Conservation (phyloP, 2,797 vertebrate species). For the Melanotaenia nigrans region DNA sequence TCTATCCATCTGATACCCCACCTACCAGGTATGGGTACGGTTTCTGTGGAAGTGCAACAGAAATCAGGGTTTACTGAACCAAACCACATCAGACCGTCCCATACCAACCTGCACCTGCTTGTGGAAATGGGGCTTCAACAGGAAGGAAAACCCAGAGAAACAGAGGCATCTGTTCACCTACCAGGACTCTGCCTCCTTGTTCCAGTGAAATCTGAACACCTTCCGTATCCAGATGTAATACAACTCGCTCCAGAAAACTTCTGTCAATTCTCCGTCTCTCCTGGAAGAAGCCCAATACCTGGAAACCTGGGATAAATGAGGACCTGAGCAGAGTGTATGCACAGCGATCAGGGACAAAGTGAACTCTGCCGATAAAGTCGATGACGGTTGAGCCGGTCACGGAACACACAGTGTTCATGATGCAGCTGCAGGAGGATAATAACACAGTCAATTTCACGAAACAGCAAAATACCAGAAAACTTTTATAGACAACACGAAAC, state of each 20-base stretch:
- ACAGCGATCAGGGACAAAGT: background rate
- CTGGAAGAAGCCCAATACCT: background rate
- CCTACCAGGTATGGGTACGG: too few relatives aligned
- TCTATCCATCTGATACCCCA: too few relatives aligned
- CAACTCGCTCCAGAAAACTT: background rate
- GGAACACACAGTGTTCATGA: background rate
- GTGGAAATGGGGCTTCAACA: too few relatives aligned
- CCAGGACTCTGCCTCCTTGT: slow-evolving; percentile 21
- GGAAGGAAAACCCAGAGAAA: too few relatives aligned
- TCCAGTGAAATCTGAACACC: background rate
- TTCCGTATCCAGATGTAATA: accelerated
- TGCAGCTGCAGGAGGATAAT: background rate
- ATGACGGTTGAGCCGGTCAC: background rate
- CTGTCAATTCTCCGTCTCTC: background rate
- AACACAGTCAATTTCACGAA: too few relatives aligned
- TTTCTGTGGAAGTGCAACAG: too few relatives aligned
- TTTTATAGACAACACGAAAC: too few relatives aligned
- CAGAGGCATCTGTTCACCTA: slow-evolving; percentile 1
- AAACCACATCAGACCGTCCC: too few relatives aligned
- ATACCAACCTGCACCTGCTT: too few relatives aligned
- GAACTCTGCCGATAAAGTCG: background rate
- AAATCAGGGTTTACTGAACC: too few relatives aligned
- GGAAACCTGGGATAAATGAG: background rate
- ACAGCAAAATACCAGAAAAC: too few relatives aligned
- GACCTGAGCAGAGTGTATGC: background rate